phyloP scores from a whole-genome alignment of 2,797 vertebrate genomes.

The Bradypus variegatus region DNA sequence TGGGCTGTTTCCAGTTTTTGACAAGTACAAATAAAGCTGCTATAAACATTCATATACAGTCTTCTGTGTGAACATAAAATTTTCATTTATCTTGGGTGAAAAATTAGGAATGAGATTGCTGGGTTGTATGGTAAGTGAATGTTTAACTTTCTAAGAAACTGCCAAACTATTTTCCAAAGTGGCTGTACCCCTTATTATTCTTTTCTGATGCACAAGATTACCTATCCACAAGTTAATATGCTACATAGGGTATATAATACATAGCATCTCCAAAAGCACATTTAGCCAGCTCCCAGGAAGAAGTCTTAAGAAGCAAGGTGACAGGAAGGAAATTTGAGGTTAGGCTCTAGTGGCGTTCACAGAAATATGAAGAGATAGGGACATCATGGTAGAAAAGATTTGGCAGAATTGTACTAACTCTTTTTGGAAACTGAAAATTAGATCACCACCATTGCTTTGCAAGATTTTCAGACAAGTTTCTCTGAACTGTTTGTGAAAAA shows the following conservation, averaged over 20 bases:
- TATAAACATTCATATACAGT: not conserved
- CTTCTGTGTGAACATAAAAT: not conserved
- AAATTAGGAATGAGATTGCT: not conserved
- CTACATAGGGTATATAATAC: not conserved
- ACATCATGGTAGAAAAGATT: not conserved
- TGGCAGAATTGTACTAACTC: not conserved
- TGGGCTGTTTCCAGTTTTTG: not conserved
- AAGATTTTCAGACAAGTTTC: not conserved
- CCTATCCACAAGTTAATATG: not conserved
- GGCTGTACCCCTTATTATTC: not conserved
- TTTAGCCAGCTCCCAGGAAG: not conserved
- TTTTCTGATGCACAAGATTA: not conserved
- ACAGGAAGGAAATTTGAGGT: not conserved
- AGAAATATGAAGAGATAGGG: not conserved
- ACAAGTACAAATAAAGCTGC: slow-evolving; percentile 1
- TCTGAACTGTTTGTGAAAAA: not conserved
- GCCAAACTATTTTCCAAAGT: not conserved
- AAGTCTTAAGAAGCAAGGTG: not conserved
- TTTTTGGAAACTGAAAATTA: not conserved
- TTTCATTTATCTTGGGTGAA: slow-evolving; percentile 29
- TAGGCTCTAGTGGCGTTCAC: not conserved
- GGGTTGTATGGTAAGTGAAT: not conserved
- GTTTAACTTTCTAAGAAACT: slow-evolving; percentile 18
- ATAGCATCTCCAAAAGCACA: not conserved
- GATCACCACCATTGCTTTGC: not conserved